phyloP scores from a whole-genome alignment of 2,888 invertebrate genomes.

The Lutraria lutraria region DNA sequence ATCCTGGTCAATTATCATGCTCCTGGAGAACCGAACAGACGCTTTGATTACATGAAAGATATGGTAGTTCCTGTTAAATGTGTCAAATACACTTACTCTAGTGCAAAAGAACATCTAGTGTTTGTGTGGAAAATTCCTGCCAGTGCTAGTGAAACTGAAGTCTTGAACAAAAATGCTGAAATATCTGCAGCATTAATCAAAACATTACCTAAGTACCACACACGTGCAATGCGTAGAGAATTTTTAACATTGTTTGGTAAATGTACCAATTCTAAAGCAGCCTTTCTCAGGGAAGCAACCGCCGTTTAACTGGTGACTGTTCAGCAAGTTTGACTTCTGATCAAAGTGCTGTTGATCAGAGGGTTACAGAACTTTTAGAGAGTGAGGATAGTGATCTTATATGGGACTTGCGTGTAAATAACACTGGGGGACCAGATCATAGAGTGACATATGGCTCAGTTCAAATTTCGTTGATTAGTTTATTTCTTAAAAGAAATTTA shows the following conservation, averaged over 20 bases:
- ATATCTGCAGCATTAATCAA: slow-evolving; percentile 12
- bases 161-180: slow-evolving; percentile 34
- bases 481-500: no score
- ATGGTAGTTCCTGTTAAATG: slow-evolving; percentile 49
- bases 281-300: slow-evolving; percentile 37
- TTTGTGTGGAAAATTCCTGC: slow-evolving; percentile 40
- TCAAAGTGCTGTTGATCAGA: slow-evolving; percentile 26
- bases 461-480: no score
- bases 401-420: no score
- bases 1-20: no score
- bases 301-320: slow-evolving; percentile 44
- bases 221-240: slow-evolving; percentile 24
- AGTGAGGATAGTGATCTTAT: no score
- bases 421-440: no score
- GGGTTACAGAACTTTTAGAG: slow-evolving; percentile 7
- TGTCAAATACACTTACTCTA: slow-evolving; percentile 44
- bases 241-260: slow-evolving; percentile 32
- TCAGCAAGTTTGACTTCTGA: slow-evolving; percentile 25
- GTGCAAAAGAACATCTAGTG: slow-evolving; percentile 43
- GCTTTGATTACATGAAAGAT: slow-evolving; percentile 42
- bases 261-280: slow-evolving; percentile 20
- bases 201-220: slow-evolving; percentile 22
- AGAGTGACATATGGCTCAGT: no score
- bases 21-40: slow-evolving; percentile 45
- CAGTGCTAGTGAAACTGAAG: background rate